Evolutionary conservation across 2,113 vertebrate species (phyloP).

Genomic region (Mesitornis unicolor): DNA sequence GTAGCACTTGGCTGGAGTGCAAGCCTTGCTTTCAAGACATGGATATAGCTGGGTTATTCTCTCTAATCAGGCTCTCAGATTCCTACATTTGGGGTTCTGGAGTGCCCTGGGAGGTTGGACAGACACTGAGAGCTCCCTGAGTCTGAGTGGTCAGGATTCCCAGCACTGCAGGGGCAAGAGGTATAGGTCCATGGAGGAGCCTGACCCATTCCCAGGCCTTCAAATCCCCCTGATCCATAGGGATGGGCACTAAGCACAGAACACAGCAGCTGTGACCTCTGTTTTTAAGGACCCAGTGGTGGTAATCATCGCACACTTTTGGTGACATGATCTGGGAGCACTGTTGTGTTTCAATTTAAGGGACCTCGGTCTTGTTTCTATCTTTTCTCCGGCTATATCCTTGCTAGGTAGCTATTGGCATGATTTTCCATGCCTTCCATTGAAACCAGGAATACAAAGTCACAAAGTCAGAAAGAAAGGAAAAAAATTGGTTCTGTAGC

Average conservation of each 20-base stretch:
- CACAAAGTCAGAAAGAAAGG: neutral
- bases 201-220: neutral
- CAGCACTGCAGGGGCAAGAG: neutral
- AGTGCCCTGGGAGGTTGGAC: neutral
- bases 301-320: neutral
- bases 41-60: neutral
- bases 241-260: neutral
- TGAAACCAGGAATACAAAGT: neutral
- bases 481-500: neutral
- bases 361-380: neutral
- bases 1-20: neutral
- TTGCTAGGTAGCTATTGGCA: neutral
- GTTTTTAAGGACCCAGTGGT: neutral
- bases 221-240: neutral
- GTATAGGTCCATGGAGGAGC: neutral
- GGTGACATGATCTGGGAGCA: neutral
- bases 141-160: accelerated
- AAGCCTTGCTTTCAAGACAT: neutral
- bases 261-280: neutral
- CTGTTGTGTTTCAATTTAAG: neutral
- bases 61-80: neutral
- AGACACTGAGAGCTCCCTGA: neutral
- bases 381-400: neutral
- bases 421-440: neutral
- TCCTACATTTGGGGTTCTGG: neutral